A percentile compares a stretch with the other conserved stretches of the same genome.
These are phyloP conservation scores for Brachionus asplanchnoidis DNA, from an alignment of 1,140 invertebrate species.

Conservation along the genomic window DNA sequence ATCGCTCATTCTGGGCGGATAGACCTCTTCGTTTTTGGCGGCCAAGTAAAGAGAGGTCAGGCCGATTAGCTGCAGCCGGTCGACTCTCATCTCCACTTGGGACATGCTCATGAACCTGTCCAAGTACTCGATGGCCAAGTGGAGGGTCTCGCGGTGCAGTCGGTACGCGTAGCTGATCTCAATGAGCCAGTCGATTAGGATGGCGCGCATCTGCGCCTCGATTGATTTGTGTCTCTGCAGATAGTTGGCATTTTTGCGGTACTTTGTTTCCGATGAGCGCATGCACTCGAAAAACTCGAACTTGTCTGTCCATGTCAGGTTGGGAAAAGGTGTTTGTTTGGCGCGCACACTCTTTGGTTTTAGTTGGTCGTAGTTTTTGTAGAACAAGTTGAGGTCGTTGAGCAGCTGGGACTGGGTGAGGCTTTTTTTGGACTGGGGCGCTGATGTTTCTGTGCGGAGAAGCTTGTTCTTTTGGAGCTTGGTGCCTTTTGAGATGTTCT, in stretches of 20 bases:
- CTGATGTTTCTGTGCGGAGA: not conserved
- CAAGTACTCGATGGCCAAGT: conserved; percentile 87
- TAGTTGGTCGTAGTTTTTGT: not conserved
- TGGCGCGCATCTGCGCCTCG: conserved; percentile 83
- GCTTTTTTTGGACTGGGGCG: not conserved
- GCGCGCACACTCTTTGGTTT: not conserved
- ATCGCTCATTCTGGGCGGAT: conserved; percentile 88
- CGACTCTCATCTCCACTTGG: conserved; percentile 61
- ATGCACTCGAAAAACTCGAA: conserved; percentile 78
- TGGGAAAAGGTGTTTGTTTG: conserved; percentile 67
- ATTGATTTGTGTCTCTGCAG: conserved; percentile 77
- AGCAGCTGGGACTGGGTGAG: not conserved
- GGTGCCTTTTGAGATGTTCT: not conserved
- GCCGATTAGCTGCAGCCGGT: conserved; percentile 78
- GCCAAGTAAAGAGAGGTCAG: conserved; percentile 93
- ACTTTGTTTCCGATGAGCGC: conserved; percentile 72
- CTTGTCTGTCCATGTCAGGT: conserved; percentile 77
- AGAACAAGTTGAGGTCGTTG: not conserved
- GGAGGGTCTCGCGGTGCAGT: conserved; percentile 90
- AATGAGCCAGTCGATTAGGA: conserved; percentile 93
- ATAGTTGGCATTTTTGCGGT: conserved; percentile 68
- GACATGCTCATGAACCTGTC: conserved; percentile 74
- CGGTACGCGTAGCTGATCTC: conserved; percentile 95
- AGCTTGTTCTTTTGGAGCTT: not conserved
- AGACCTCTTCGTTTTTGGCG: conserved; percentile 95